Evolutionary conservation across 2,113 vertebrate genomes (phyloP).

Genomic region (Girardinichthys multiradiatus): DNA sequence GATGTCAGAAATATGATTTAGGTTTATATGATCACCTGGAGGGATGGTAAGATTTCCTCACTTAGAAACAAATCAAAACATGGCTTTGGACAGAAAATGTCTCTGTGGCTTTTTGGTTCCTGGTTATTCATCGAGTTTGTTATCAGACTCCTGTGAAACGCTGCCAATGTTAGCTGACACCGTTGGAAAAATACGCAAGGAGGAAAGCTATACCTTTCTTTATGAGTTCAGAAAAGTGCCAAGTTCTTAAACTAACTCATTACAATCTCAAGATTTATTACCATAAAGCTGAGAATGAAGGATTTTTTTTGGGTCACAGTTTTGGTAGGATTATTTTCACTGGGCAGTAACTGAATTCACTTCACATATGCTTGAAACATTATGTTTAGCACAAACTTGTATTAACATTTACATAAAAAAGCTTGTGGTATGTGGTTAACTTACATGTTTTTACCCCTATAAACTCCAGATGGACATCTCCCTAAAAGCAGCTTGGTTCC

Average conservation of each 20-base stretch:
- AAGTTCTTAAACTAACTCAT: not conserved
- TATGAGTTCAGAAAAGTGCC: constrained; percentile 1
- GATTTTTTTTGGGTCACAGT: not conserved
- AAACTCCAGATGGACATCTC: not conserved
- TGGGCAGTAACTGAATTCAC: not conserved
- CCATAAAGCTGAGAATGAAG: not conserved
- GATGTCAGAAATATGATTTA: constrained; percentile 28
- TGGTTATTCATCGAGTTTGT: constrained; percentile 32
- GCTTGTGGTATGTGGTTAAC: not conserved
- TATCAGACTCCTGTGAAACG: constrained; percentile 24
- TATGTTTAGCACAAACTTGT: not conserved
- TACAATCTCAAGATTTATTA: not conserved
- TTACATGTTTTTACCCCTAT: not conserved
- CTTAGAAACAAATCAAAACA: constrained; percentile 13
- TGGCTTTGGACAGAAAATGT: constrained; percentile 14
- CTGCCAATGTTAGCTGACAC: not conserved
- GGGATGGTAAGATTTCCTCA: constrained; percentile 12
- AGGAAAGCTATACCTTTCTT: constrained; percentile 9
- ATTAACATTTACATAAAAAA: not conserved
- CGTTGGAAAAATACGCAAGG: constrained; percentile 1
- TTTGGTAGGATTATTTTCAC: not conserved
- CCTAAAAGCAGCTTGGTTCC: not conserved
- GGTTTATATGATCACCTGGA: constrained; percentile 25
- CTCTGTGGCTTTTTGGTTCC: constrained; percentile 43
- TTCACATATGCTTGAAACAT: not conserved